Conservation (phyloP, 1,140 invertebrate species). For the Rhopalosiphum maidis region DNA sequence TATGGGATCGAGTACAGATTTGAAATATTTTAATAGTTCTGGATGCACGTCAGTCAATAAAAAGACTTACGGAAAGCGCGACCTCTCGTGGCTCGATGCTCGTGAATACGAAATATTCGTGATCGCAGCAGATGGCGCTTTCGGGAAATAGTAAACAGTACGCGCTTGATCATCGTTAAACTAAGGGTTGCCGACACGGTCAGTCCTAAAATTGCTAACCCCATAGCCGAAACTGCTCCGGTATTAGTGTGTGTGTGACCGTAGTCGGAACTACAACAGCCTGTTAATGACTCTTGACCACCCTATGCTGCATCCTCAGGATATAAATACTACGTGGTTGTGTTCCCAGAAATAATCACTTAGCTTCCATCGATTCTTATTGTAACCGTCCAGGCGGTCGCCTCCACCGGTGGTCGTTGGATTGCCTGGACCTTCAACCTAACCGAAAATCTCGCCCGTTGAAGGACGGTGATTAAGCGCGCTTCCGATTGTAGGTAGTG, state of each 20-base stretch:
- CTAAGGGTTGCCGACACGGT: not conserved
- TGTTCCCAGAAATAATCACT: not conserved
- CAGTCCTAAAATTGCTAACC: not conserved
- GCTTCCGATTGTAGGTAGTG: too few species aligned
- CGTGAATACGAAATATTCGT: not conserved
- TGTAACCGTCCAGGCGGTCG: not conserved
- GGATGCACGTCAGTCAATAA: too few species aligned
- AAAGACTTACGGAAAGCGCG: not conserved
- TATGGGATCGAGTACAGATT: not conserved
- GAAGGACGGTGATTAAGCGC: not conserved
- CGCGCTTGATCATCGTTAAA: rapidly evolving
- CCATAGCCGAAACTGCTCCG: not conserved
- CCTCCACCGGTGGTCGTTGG: not conserved
- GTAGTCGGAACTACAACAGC: not conserved
- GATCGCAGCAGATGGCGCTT: not conserved
- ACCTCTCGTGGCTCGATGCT: not conserved
- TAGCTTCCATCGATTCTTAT: not conserved
- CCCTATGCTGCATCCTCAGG: too few species aligned
- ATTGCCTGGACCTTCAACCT: not conserved
- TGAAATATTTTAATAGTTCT: too few species aligned
- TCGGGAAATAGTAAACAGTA: not conserved
- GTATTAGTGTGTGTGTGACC: not conserved
- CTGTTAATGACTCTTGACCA: not conserved
- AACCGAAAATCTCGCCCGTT: not conserved
- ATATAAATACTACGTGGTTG: too few species aligned